phyloP scores from a whole-genome alignment of 92 coral and sea anemone genomes.

The Zoanthus solanderi region DNA sequence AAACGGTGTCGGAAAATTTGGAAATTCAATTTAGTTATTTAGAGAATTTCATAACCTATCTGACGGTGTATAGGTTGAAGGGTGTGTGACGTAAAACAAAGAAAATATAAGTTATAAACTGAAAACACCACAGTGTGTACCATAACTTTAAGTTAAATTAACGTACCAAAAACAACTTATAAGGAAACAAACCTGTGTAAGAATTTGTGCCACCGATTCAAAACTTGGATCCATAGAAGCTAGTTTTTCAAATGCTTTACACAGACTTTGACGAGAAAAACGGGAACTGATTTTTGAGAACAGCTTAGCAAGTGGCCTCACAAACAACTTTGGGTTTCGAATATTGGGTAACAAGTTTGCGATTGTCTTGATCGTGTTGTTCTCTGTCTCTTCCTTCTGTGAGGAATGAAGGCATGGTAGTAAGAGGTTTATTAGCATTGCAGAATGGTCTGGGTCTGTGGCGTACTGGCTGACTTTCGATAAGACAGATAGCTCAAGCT shows the following conservation, averaged over 20 bases:
- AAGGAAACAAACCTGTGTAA: slow-evolving; percentile 49
- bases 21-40: no score
- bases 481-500: slow-evolving; percentile 85
- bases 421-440: slow-evolving; percentile 68
- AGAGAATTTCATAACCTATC: no score
- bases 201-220: slow-evolving; percentile 49
- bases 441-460: slow-evolving; percentile 77
- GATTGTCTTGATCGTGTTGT: slow-evolving; percentile 75
- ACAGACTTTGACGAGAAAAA: slow-evolving; percentile 80
- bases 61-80: no score
- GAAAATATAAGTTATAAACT: no score
- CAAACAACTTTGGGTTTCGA: slow-evolving; percentile 62
- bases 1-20: no score
- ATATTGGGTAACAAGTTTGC: slow-evolving; percentile 79
- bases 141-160: no score
- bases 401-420: slow-evolving; percentile 74
- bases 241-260: slow-evolving; percentile 78
- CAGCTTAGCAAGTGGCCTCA: slow-evolving; percentile 71
- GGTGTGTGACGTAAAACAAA: no score
- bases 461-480: slow-evolving; percentile 94
- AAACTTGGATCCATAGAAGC: slow-evolving; percentile 70
- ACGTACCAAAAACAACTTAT: no score
- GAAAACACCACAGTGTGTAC: no score
- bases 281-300: slow-evolving; percentile 85
- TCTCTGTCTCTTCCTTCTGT: slow-evolving; percentile 82